These are phyloP conservation scores for Eclectus roratus DNA, from an alignment of 2,113 vertebrate genomes.

Conservation along the genomic window DNA sequence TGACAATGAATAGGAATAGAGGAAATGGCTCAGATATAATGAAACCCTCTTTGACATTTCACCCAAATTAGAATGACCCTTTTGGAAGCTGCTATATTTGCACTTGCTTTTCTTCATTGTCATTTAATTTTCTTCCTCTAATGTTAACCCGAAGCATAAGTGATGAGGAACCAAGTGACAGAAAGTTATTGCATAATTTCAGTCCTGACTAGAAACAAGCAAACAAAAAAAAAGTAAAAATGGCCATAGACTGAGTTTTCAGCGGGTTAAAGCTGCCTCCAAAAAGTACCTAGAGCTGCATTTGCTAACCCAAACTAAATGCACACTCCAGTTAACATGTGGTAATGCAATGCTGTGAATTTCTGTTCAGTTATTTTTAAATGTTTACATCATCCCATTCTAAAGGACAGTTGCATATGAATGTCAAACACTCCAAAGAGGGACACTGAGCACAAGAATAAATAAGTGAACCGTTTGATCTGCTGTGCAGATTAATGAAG, in stretches of 20 bases:
- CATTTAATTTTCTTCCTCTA: background rate
- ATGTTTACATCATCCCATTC: background rate
- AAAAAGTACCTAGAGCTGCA: background rate
- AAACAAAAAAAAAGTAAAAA: background rate
- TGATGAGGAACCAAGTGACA: background rate
- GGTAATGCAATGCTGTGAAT: background rate
- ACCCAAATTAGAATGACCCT: conserved; percentile 2
- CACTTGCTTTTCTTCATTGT: background rate
- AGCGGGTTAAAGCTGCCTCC: background rate
- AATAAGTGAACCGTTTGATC: background rate
- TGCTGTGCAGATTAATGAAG: background rate
- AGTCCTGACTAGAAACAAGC: background rate
- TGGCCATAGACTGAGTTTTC: background rate
- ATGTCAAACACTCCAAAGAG: background rate
- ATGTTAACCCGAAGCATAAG: background rate
- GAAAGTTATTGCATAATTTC: background rate
- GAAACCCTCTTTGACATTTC: conserved; percentile 3
- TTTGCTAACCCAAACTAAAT: background rate
- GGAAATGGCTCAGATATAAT: conserved; percentile 26
- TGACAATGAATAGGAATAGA: conserved; percentile 7
- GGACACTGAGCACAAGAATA: fast-evolving
- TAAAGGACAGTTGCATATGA: background rate
- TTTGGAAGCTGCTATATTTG: background rate
- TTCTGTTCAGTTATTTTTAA: background rate
- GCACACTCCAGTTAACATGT: background rate